Evolutionary conservation across 2,797 vertebrate genomes (phyloP), one percentile per base, ranked within the genome.

Genomic region (Hoplostethus mediterraneus): DNA sequence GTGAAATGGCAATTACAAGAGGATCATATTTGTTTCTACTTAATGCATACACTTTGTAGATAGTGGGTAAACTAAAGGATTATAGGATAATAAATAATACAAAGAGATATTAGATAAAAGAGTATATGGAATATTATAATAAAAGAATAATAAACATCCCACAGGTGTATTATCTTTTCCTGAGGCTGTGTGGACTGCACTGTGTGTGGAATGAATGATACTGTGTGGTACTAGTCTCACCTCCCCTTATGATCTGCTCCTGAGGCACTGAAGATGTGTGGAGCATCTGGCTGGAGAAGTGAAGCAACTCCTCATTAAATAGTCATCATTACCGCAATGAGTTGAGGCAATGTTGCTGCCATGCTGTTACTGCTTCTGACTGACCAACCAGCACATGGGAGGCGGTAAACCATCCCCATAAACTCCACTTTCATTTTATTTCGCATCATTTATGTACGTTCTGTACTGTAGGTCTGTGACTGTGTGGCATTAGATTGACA

Each of bases 251-350:
- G 28, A 73, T 72, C 52, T 67, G 38, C 8, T 83, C 64, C 54
- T 47, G 8, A 79, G 67, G 69, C 69, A 42, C 40, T 74, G 40
- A 7, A 28, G 57, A 74, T 59, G 77, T 71, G 42, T 75, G 53
- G 57, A 76, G 77, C 67, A 77, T 71, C 77, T 75, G 69, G 53
- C 72, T 69, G 69, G 64, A 69, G 63, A 71, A 61, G 72, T 57
- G 68, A 57, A 67, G 77, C 67, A 72, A 40, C 70, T 73, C 67
- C 73, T 84, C 85, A 86, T 86, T 84, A 87, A 88, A 87, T 83
- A 83, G 83, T 90, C 71, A 88, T 90, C 47, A 72, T 53, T 71
- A 79, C 79, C 74, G 82, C 81, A 88, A 68, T 58, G 75, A 63
- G 67, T 62, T 80, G 68, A 77, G 80, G 63, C 77, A 33, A 64